Conservation (phyloP, 2,797 vertebrate genomes). For the Oryzias sinensis region DNA sequence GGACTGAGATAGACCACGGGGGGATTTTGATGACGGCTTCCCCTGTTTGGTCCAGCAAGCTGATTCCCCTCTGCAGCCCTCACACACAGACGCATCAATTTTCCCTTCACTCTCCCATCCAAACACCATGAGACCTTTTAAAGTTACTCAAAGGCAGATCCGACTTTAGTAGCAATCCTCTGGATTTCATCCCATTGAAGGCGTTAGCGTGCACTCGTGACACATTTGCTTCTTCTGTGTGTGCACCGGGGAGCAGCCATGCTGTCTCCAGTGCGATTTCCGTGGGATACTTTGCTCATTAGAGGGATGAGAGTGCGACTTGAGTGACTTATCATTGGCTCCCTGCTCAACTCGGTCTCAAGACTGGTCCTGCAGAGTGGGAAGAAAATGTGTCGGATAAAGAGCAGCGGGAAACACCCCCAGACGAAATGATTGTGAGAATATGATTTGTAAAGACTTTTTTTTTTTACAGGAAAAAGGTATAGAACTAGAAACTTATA, state of each 20-base stretch:
- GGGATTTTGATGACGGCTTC: conserved; percentile 69
- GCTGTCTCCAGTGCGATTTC: conserved; percentile 62
- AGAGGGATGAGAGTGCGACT: conserved; percentile 63
- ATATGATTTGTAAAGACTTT: neutral
- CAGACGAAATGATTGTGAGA: conserved; percentile 9
- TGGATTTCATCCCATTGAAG: conserved; percentile 56
- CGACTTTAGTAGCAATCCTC: conserved; percentile 75
- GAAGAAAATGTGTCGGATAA: conserved; percentile 32
- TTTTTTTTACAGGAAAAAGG: neutral
- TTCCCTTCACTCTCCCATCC: conserved; percentile 70
- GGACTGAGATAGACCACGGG: conserved; percentile 67
- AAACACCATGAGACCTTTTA: conserved; percentile 74
- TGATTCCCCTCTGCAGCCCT: conserved; percentile 39
- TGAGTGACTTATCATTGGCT: conserved; percentile 65
- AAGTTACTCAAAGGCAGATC: conserved; percentile 76
- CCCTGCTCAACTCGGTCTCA: conserved; percentile 70
- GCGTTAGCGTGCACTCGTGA: conserved; percentile 37
- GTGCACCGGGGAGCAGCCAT: conserved; percentile 48
- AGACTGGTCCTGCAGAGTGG: conserved; percentile 44
- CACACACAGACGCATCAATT: conserved; percentile 28
- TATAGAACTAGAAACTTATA: neutral
- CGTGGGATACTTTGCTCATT: conserved; percentile 79
- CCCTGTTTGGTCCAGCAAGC: conserved; percentile 64
- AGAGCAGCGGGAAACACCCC: conserved; percentile 39
- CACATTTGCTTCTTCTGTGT: conserved; percentile 24